phyloP scores from a whole-genome alignment of 2,797 vertebrate genomes.

The Chloroceryle amazona region DNA sequence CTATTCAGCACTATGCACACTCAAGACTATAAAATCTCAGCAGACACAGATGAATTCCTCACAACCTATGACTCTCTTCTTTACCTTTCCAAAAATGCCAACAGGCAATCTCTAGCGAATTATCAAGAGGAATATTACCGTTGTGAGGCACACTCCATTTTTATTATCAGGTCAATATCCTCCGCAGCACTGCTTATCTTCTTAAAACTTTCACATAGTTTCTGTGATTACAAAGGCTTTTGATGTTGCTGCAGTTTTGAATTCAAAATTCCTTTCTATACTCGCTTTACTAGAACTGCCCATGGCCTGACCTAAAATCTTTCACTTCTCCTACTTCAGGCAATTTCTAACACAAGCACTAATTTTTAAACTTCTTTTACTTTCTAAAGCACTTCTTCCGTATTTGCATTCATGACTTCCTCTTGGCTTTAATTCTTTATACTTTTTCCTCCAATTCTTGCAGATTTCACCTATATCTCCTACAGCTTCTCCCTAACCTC shows the following conservation, averaged over 20 bases:
- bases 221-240: background rate
- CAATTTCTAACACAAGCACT: background rate
- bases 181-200: background rate
- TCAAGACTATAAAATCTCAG: background rate
- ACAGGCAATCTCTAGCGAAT: background rate
- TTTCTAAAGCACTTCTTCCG: background rate
- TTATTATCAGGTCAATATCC: slow-evolving; percentile 21
- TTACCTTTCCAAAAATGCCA: slow-evolving; percentile 11
- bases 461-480: background rate
- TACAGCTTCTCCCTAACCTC: slow-evolving; percentile 1
- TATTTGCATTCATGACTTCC: background rate
- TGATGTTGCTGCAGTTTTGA: background rate
- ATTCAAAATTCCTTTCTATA: background rate
- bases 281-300: background rate
- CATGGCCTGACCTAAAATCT: background rate
- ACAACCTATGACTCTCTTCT: background rate
- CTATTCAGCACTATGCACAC: fast-evolving
- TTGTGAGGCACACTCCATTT: background rate
- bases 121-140: background rate
- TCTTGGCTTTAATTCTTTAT: slow-evolving; percentile 10
- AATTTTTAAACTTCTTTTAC: background rate
- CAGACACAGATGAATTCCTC: background rate
- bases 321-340: background rate
- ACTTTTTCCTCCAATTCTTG: background rate
- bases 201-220: background rate